Evolutionary conservation across 2,113 vertebrate genomes (phyloP).

Genomic region (Pedionomus torquatus): DNA sequence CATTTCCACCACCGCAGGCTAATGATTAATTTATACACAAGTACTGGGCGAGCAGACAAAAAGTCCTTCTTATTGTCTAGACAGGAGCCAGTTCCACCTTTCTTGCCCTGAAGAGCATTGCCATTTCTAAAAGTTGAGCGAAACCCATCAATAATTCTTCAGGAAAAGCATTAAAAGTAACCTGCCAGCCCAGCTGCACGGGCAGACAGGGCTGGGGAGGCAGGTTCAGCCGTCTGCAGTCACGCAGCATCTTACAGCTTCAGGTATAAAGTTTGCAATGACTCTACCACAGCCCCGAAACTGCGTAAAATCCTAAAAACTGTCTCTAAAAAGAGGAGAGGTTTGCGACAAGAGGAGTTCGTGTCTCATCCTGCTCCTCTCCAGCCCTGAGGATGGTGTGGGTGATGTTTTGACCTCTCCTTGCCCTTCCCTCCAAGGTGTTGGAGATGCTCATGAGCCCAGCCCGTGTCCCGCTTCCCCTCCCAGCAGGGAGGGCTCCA

Average conservation of each 20-base stretch:
- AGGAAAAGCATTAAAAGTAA: not conserved
- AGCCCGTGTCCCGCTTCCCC: accelerated
- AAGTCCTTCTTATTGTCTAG: not conserved
- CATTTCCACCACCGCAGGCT: not conserved
- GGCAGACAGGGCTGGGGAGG: not conserved
- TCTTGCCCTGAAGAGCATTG: not conserved
- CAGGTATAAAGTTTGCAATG: not conserved
- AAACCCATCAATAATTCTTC: not conserved
- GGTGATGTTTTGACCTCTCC: not conserved
- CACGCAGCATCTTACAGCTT: not conserved
- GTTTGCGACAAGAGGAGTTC: not conserved
- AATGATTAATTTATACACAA: slow-evolving; percentile 21
- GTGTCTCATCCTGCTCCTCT: not conserved
- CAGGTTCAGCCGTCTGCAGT: not conserved
- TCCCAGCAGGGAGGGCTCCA: too few relatives aligned
- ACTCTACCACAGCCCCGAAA: not conserved
- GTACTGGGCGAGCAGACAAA: not conserved
- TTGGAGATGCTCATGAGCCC: not conserved
- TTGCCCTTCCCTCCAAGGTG: not conserved
- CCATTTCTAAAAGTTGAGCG: not conserved
- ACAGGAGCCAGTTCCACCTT: not conserved
- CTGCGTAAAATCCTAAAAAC: not conserved
- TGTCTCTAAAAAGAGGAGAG: not conserved
- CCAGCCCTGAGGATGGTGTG: not conserved
- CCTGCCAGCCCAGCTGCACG: not conserved